A percentile compares a stretch with the other conserved stretches of the same genome.
phyloP scores from a whole-genome alignment of 2,888 invertebrate species.

The Digitonthophagus gazella region DNA sequence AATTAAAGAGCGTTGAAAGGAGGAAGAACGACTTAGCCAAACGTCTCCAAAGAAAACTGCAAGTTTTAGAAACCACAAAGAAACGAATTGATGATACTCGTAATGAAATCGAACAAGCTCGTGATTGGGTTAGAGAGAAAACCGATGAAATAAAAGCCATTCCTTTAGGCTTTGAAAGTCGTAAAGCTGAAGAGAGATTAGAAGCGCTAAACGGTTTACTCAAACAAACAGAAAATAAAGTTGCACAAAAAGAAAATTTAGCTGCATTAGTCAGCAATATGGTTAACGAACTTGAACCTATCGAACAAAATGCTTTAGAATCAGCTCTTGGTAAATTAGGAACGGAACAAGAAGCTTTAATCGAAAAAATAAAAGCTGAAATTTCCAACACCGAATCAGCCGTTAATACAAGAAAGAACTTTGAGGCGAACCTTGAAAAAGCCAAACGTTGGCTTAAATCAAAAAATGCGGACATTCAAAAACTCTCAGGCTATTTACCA shows the following conservation, averaged over 20 bases:
- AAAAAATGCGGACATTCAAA: conserved; percentile 73
- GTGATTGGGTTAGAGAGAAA: conserved; percentile 78
- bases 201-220: conserved; percentile 70
- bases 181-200: conserved; percentile 71
- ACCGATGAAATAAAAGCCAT: conserved; percentile 65
- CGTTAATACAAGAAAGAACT: conserved; percentile 69
- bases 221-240: conserved; percentile 83
- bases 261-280: conserved; percentile 82
- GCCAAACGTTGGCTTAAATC: conserved; percentile 78
- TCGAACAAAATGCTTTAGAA: conserved; percentile 79
- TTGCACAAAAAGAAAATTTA: conserved; percentile 76
- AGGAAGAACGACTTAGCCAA: conserved; percentile 82
- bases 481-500: conserved; percentile 73
- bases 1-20: conserved; percentile 81
- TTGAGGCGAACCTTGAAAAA: conserved; percentile 76
- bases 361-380: conserved; percentile 68
- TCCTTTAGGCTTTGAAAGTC: conserved; percentile 74
- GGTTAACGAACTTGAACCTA: conserved; percentile 79
- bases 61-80: conserved; percentile 79
- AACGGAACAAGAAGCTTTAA: conserved; percentile 72
- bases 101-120: conserved; percentile 74
- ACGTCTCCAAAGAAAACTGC: conserved; percentile 78
- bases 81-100: conserved; percentile 80
- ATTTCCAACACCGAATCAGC: conserved; percentile 69
- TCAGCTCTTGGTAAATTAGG: conserved; percentile 69